phyloP scores from a whole-genome alignment of 1,140 invertebrate genomes.

The Bombus vancouverensis region DNA sequence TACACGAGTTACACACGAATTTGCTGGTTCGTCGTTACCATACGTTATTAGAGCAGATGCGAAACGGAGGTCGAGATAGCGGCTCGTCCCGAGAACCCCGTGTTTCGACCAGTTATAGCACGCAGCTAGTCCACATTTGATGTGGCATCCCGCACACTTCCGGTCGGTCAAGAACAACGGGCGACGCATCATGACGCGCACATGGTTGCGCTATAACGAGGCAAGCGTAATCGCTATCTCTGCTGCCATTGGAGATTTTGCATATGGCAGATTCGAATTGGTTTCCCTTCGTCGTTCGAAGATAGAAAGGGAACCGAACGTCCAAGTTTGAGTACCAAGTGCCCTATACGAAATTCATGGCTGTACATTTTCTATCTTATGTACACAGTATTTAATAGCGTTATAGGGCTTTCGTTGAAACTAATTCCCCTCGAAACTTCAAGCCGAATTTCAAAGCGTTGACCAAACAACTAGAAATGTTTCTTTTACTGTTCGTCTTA shows the following conservation, averaged over 20 bases:
- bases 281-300: background rate
- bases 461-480: no score
- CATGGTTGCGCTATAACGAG: slow-evolving; percentile 38
- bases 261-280: slow-evolving; percentile 10
- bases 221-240: slow-evolving; percentile 32
- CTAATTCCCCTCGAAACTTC: background rate
- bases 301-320: background rate
- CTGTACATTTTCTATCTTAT: background rate
- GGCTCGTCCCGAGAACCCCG: slow-evolving; percentile 59
- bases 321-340: background rate
- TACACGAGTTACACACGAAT: background rate
- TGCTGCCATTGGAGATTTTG: background rate
- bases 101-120: slow-evolving; percentile 50
- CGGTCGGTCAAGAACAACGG: slow-evolving; percentile 47
- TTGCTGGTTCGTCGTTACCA: slow-evolving; percentile 56
- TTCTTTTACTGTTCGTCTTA: no score
- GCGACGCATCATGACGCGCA: slow-evolving; percentile 16
- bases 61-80: slow-evolving; percentile 72
- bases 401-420: background rate
- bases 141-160: slow-evolving; percentile 43
- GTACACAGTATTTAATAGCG: background rate
- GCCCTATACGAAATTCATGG: background rate
- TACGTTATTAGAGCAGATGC: slow-evolving; percentile 72
- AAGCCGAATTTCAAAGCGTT: background rate
- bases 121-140: slow-evolving; percentile 49